Evolutionary conservation across 1,140 invertebrate genomes (phyloP).

Genomic region (Camponotus floridanus): DNA sequence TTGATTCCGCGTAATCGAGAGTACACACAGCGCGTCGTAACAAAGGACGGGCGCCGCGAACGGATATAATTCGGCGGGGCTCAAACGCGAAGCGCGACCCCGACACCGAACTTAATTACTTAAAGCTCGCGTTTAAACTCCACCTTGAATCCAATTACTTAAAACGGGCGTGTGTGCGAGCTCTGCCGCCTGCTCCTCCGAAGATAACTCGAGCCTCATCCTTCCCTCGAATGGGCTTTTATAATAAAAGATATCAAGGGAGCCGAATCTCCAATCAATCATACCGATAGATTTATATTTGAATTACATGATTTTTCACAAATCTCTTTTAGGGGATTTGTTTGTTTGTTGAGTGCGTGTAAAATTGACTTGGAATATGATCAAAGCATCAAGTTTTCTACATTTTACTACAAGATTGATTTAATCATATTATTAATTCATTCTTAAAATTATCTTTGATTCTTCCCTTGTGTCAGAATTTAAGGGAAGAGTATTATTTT

Average conservation of each 20-base stretch:
- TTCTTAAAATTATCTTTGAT: too few relatives aligned
- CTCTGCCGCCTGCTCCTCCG: background rate
- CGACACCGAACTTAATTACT: conserved; percentile 55
- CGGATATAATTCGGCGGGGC: conserved; percentile 23
- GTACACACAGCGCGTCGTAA: conserved; percentile 11
- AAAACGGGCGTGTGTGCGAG: conserved; percentile 43
- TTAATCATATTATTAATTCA: too few relatives aligned
- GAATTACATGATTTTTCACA: background rate
- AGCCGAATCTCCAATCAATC: conserved; percentile 7
- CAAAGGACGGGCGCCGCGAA: conserved; percentile 18
- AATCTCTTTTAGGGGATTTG: background rate
- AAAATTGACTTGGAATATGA: background rate
- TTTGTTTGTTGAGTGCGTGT: background rate
- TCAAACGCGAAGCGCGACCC: conserved; percentile 32
- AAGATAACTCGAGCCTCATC: conserved; percentile 39
- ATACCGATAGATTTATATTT: conserved; percentile 6
- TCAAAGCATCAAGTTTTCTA: background rate
- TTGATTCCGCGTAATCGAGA: conserved; percentile 57
- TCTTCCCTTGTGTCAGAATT: background rate
- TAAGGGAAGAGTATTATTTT: background rate
- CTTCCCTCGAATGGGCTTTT: background rate
- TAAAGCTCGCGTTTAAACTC: conserved; percentile 53
- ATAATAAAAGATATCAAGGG: background rate
- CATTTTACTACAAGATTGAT: background rate
- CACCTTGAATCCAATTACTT: conserved; percentile 56